phyloP scores from a whole-genome alignment of 2,113 vertebrate genomes.

The Abramis brama region DNA sequence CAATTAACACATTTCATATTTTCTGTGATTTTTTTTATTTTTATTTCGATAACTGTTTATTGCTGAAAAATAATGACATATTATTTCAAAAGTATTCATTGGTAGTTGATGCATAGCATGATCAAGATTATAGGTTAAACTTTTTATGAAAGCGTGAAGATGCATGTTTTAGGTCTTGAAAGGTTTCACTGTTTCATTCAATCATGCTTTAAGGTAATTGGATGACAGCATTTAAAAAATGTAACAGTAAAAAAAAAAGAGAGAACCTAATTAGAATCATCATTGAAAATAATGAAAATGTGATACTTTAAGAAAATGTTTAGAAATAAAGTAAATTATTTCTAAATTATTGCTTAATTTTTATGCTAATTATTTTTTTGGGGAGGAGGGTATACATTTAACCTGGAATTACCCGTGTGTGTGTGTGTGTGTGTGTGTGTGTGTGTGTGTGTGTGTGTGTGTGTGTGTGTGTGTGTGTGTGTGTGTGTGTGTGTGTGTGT shows the following conservation, averaged over 20 bases:
- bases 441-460: too few species aligned
- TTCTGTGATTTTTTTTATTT: too few species aligned
- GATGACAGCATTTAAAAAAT: not conserved
- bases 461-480: not conserved
- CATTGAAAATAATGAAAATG: not conserved
- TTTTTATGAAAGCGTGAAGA: not conserved
- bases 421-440: not conserved
- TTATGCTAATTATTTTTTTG: not conserved
- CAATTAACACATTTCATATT: too few species aligned
- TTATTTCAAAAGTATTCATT: too few species aligned
- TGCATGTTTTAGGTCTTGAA: not conserved
- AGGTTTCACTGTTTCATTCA: not conserved
- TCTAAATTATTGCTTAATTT: not conserved
- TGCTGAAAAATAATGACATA: too few species aligned
- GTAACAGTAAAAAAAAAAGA: not conserved
- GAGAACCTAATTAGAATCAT: not conserved
- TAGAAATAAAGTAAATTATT: not conserved
- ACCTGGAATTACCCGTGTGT: not conserved
- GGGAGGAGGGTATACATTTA: not conserved
- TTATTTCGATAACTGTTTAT: too few species aligned
- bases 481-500: too few species aligned
- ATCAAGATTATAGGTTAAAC: not conserved
- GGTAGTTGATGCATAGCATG: not conserved
- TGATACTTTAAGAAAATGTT: not conserved
- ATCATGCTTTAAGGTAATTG: not conserved